phyloP scores from a whole-genome alignment of 1,140 invertebrate species.

The Copidosoma floridanum region DNA sequence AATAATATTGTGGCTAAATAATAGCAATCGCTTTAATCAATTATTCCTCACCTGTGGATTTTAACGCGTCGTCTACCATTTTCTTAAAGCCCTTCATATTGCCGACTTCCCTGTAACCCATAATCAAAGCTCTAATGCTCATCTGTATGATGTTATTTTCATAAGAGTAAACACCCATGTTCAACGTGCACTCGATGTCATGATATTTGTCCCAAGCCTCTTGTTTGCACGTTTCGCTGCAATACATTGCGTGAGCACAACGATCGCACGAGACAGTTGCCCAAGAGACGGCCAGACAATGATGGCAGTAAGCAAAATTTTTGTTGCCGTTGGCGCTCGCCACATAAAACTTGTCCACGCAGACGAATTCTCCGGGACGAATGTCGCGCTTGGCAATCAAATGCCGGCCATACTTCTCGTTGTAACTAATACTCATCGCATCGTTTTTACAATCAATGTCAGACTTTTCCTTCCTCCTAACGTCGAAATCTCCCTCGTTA shows the following conservation, averaged over 20 bases:
- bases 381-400: constrained; percentile 6
- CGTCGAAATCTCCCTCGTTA: too few relatives aligned
- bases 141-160: neutral
- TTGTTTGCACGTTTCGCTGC: constrained; percentile 9
- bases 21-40: neutral
- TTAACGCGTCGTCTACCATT: neutral
- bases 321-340: neutral
- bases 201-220: constrained; percentile 21
- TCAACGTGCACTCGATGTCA: constrained; percentile 6
- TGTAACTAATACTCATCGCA: neutral
- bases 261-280: constrained; percentile 5
- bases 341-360: constrained; percentile 1
- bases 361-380: constrained; percentile 15
- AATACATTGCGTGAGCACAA: constrained; percentile 8
- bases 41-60: neutral
- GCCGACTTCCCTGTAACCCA: constrained; percentile 12
- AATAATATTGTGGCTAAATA: neutral
- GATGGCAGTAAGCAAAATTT: neutral
- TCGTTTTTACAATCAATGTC: too few relatives aligned
- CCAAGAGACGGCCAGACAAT: neutral
- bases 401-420: neutral
- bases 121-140: constrained; percentile 1
- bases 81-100: neutral
- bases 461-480: too few relatives aligned
- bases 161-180: neutral